phyloP scores from a whole-genome alignment of 1,140 invertebrate genomes.

The Telenomus remus region DNA sequence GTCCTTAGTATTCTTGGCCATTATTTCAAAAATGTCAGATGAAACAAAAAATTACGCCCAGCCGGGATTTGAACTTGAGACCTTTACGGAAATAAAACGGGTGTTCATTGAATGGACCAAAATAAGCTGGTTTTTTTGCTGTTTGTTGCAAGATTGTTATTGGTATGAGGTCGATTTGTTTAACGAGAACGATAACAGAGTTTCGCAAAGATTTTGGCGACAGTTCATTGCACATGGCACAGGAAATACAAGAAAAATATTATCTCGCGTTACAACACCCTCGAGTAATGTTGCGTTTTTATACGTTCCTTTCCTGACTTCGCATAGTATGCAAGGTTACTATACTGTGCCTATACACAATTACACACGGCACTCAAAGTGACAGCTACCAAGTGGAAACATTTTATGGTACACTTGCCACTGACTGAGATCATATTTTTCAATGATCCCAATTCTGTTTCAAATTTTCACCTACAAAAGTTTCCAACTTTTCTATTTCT shows the following conservation, averaged over 20 bases:
- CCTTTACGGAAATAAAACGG: too few species aligned
- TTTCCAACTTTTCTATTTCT: too few species aligned
- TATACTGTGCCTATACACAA: constrained; percentile 14
- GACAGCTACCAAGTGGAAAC: constrained; percentile 16
- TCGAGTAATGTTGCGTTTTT: constrained; percentile 44
- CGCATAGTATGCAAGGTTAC: constrained; percentile 48
- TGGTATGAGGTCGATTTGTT: constrained; percentile 1
- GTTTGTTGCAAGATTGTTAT: too few species aligned
- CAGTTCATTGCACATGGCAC: constrained; percentile 48
- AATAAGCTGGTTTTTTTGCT: not conserved
- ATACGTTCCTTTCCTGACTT: constrained; percentile 17
- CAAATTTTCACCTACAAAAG: too few species aligned
- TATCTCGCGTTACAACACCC: constrained; percentile 44
- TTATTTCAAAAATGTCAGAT: too few species aligned
- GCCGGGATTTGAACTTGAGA: too few species aligned
- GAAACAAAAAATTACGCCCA: too few species aligned
- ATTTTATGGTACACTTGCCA: constrained; percentile 36
- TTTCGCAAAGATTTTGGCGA: constrained; percentile 36
- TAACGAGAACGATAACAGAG: not conserved
- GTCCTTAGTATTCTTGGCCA: too few species aligned
- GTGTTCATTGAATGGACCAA: not conserved
- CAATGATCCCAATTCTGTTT: too few species aligned
- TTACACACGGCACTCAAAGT: constrained; percentile 32
- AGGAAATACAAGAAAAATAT: constrained; percentile 50
- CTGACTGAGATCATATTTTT: constrained; percentile 6